Percentiles rank a stretch among this genome's conserved stretches.
Evolutionary conservation across 2,888 invertebrate genomes (phyloP).

Genomic region (Ochropleura plecta): DNA sequence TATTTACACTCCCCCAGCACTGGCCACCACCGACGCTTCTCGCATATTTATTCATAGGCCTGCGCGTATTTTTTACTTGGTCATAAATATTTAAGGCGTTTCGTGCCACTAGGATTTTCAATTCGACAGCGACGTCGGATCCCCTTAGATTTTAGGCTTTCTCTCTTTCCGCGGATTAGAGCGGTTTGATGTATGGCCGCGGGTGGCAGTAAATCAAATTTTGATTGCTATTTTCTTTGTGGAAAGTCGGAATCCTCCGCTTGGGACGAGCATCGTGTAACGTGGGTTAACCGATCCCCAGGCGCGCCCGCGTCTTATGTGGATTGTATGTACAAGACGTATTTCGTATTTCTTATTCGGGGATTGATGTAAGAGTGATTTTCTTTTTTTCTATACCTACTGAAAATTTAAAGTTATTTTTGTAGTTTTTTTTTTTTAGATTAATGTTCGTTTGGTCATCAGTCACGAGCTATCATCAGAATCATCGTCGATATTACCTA

Average conservation of each 20-base stretch:
- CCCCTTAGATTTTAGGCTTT: slow-evolving; percentile 88
- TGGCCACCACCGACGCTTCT: slow-evolving; percentile 59
- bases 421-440: neutral
- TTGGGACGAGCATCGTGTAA: slow-evolving; percentile 83
- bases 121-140: slow-evolving; percentile 84
- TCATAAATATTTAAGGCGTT: slow-evolving; percentile 88
- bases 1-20: slow-evolving; percentile 57
- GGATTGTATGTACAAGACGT: slow-evolving; percentile 73
- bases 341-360: slow-evolving; percentile 78
- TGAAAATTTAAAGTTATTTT: neutral
- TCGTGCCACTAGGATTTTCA: slow-evolving; percentile 86
- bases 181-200: slow-evolving; percentile 88
- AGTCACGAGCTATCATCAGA: neutral
- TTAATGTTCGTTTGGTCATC: neutral
- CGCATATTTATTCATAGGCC: slow-evolving; percentile 84
- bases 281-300: slow-evolving; percentile 89
- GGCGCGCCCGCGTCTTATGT: slow-evolving; percentile 81
- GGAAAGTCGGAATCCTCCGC: slow-evolving; percentile 86
- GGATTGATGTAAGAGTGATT: slow-evolving; percentile 73
- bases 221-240: slow-evolving; percentile 91
- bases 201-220: slow-evolving; percentile 91
- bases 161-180: slow-evolving; percentile 87
- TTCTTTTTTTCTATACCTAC: slow-evolving; percentile 47
- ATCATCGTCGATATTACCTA: too few relatives aligned
- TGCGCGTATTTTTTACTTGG: slow-evolving; percentile 82